These are phyloP conservation scores for Pelusios castaneus DNA, from an alignment of 2,113 vertebrate genomes.

Conservation along the genomic window DNA sequence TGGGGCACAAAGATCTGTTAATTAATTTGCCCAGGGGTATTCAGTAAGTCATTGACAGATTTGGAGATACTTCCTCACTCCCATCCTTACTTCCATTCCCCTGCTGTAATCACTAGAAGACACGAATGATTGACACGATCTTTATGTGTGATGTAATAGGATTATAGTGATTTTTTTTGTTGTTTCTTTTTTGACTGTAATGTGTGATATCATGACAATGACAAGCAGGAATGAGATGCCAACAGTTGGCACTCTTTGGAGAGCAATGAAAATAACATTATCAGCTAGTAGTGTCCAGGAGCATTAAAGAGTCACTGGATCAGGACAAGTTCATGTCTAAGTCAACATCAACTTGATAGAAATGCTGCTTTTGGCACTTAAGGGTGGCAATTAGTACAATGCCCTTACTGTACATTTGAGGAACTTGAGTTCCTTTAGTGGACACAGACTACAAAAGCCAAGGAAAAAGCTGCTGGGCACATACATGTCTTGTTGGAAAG, in stretches of 20 bases:
- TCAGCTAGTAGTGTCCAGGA: constrained; percentile 70
- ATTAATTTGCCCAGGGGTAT: not conserved
- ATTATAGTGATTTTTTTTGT: constrained; percentile 7
- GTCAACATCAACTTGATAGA: constrained; percentile 69
- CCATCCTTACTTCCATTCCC: not conserved
- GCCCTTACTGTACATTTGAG: constrained; percentile 18
- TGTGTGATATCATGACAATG: constrained; percentile 68
- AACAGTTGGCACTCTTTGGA: constrained; percentile 60
- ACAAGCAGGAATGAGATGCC: constrained; percentile 70
- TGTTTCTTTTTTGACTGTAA: constrained; percentile 13
- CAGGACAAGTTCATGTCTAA: constrained; percentile 66
- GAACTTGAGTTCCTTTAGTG: constrained; percentile 53
- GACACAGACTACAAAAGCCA: constrained; percentile 55
- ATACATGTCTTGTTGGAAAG: constrained; percentile 57
- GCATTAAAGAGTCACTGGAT: constrained; percentile 54
- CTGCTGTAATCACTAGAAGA: not conserved
- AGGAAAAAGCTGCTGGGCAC: constrained; percentile 68
- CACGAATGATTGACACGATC: not conserved
- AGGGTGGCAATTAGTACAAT: constrained; percentile 60
- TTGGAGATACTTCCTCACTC: not conserved
- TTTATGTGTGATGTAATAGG: not conserved
- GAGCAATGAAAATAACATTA: constrained; percentile 47
- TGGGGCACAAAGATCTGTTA: not conserved
- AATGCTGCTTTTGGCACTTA: constrained; percentile 66
- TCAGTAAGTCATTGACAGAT: not conserved